phyloP scores from a whole-genome alignment of 2,797 vertebrate genomes.

The Xiphophorus birchmanni region DNA sequence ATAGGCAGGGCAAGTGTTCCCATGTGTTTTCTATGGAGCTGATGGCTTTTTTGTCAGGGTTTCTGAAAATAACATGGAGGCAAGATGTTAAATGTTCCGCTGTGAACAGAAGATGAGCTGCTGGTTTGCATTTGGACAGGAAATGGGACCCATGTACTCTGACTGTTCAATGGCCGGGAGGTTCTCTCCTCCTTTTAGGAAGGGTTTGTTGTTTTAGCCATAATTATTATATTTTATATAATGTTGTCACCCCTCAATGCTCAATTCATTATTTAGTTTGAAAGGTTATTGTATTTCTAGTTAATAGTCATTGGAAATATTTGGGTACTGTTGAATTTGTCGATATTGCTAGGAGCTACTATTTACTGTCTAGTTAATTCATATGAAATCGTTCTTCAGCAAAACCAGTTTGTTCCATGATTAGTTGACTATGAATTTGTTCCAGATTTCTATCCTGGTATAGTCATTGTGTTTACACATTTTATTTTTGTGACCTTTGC shows the following conservation, averaged over 20 bases:
- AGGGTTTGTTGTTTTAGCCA: neutral
- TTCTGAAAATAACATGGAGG: neutral
- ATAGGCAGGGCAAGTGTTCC: slow-evolving; percentile 27
- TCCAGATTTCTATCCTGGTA: neutral
- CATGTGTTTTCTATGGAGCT: slow-evolving; percentile 19
- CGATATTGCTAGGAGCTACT: neutral
- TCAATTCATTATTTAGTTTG: neutral
- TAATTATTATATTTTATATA: neutral
- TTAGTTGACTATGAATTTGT: neutral
- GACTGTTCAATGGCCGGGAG: neutral
- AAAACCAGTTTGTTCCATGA: neutral
- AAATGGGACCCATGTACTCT: neutral
- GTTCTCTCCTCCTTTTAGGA: neutral
- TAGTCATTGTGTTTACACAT: neutral
- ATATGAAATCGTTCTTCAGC: neutral
- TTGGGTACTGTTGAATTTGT: neutral
- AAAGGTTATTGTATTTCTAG: neutral
- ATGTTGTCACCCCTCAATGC: neutral
- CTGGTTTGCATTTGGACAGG: neutral
- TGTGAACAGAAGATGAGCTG: slow-evolving; percentile 11
- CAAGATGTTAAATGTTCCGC: neutral
- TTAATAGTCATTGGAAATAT: neutral
- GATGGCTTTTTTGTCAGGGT: slow-evolving; percentile 23
- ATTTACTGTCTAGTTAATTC: neutral
- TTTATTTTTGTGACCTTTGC: neutral